Evolutionary conservation across 2,888 invertebrate species (phyloP).

Genomic region (Prostheceraeus crozeri): DNA sequence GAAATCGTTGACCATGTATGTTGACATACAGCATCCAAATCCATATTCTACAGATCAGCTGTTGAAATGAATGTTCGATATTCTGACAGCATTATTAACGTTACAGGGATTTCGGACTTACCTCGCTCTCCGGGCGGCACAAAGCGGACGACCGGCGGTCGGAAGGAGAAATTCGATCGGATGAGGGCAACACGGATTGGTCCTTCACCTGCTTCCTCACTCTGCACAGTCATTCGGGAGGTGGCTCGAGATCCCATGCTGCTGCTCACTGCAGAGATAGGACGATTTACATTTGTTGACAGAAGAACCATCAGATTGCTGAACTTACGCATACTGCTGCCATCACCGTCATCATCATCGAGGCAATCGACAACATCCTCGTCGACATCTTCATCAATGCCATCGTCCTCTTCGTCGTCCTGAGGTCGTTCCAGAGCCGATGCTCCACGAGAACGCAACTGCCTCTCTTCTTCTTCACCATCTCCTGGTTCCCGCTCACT

Average conservation of each 20-base stretch:
- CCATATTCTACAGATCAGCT: no score
- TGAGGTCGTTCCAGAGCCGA: no score
- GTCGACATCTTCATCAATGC: conserved; percentile 44
- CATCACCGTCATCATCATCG: conserved; percentile 44
- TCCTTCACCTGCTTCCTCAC: background rate
- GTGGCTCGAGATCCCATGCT: conserved; percentile 42
- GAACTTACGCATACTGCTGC: conserved; percentile 44
- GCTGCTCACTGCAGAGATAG: conserved; percentile 45
- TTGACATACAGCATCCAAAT: no score
- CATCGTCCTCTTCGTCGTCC: conserved; percentile 43
- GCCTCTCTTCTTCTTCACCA: conserved; percentile 48
- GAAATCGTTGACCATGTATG: no score
- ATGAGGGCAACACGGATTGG: no score
- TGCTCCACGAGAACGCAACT: no score
- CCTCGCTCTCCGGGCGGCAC: no score
- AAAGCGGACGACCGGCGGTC: no score
- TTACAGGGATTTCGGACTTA: no score
- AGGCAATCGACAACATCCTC: conserved; percentile 40
- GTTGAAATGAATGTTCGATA: conserved; percentile 1
- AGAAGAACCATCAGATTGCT: conserved; percentile 23
- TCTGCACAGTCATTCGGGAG: conserved; percentile 36
- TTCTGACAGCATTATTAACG: no score
- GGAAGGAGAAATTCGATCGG: no score
- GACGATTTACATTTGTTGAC: conserved; percentile 40
- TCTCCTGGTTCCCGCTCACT: conserved; percentile 49